Conservation (phyloP, 2,113 vertebrate genomes). For the Ceyx melanurus region DNA sequence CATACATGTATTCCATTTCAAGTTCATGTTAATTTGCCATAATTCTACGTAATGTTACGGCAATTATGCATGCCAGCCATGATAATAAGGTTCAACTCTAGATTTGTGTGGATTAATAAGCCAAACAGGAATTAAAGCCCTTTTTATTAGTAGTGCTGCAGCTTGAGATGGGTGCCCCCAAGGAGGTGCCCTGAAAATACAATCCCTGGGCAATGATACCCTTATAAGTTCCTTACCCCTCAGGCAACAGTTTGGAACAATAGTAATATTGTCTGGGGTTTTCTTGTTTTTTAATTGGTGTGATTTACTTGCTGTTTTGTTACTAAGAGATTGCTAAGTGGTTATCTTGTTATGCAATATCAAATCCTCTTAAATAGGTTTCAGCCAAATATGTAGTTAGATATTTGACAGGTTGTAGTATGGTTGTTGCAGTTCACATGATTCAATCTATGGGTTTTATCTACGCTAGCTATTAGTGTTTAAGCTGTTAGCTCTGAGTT, state of each 20-base stretch:
- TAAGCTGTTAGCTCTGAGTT: background rate
- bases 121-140: background rate
- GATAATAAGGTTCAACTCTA: background rate
- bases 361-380: rapidly evolving
- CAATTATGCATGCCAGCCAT: background rate
- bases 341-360: background rate
- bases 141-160: background rate
- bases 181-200: background rate
- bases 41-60: background rate
- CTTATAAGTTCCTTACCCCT: background rate
- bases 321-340: background rate
- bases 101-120: background rate
- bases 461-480: background rate
- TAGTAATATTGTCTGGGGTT: background rate
- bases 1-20: background rate
- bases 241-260: background rate
- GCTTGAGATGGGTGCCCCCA: background rate
- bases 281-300: background rate
- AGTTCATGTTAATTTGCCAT: background rate
- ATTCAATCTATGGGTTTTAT: rapidly evolving
- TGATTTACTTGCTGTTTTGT: background rate
- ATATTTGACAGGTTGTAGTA: background rate
- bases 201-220: background rate
- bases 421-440: background rate
- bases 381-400: rapidly evolving